Evolutionary conservation across 2,797 vertebrate genomes (phyloP).

Genomic region (Phataginus tetradactyla): DNA sequence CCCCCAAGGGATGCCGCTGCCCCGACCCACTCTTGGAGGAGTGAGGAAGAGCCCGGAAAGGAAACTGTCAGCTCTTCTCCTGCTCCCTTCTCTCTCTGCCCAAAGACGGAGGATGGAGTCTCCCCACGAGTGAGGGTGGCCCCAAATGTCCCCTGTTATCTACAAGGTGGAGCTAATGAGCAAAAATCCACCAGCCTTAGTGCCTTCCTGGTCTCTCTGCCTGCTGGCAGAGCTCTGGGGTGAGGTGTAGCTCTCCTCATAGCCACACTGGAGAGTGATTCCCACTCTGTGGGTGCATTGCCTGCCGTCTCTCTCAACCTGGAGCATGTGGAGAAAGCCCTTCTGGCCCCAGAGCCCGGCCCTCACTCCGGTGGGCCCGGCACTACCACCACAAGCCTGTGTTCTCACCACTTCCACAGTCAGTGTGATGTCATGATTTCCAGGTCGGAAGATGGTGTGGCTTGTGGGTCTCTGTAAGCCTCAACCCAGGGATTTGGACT

Average conservation of each 20-base stretch:
- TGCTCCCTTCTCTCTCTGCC: too few species aligned
- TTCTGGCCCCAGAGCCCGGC: neutral
- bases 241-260: too few species aligned
- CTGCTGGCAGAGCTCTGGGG: accelerated
- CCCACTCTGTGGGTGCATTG: accelerated
- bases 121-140: neutral
- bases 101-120: too few species aligned
- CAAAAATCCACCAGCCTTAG: neutral
- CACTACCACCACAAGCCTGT: accelerated
- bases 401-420: too few species aligned
- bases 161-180: accelerated
- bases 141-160: accelerated
- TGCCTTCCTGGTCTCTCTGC: neutral
- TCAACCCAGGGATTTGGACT: neutral
- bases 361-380: accelerated
- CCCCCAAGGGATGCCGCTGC: neutral
- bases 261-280: too few species aligned
- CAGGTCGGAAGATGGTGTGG: neutral
- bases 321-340: accelerated
- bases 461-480: neutral
- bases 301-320: neutral
- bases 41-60: neutral
- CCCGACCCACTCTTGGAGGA: neutral
- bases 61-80: neutral
- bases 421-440: neutral